Evolutionary conservation across 2,888 invertebrate species (phyloP).

Genomic region (Urechis unicinctus): DNA sequence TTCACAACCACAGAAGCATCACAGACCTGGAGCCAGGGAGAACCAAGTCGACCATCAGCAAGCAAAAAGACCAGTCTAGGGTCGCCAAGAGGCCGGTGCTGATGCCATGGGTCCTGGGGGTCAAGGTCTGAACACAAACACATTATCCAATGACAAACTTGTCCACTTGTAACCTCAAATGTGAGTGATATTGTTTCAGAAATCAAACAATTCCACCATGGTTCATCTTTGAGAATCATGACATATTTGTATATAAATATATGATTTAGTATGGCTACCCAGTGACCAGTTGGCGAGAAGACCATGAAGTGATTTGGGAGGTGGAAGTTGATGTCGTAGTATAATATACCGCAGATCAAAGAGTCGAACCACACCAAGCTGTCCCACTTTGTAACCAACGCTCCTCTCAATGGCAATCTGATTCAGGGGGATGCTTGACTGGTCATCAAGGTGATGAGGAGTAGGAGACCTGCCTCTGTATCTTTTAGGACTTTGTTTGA

Average conservation of each 20-base stretch:
- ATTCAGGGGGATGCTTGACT: too few relatives aligned
- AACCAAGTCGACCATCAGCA: not conserved
- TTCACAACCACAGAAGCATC: too few relatives aligned
- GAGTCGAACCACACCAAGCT: not conserved
- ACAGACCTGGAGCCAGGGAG: not conserved
- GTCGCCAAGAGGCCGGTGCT: not conserved
- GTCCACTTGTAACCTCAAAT: not conserved
- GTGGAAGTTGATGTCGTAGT: not conserved
- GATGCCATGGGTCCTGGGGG: not conserved
- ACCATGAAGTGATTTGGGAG: not conserved
- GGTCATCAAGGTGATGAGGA: too few relatives aligned
- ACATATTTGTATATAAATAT: too few relatives aligned
- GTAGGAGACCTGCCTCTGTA: too few relatives aligned
- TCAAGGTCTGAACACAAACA: not conserved
- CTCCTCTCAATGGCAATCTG: not conserved
- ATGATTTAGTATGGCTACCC: too few relatives aligned
- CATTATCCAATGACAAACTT: not conserved
- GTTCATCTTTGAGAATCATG: too few relatives aligned
- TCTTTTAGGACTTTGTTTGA: too few relatives aligned
- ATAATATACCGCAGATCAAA: not conserved
- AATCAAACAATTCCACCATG: too few relatives aligned
- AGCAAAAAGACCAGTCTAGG: not conserved
- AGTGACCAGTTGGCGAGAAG: not conserved
- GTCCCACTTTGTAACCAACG: not conserved
- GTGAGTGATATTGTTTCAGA: too few relatives aligned